phyloP scores from a whole-genome alignment of 1,140 invertebrate genomes.

The Sweltsa coloradensis region DNA sequence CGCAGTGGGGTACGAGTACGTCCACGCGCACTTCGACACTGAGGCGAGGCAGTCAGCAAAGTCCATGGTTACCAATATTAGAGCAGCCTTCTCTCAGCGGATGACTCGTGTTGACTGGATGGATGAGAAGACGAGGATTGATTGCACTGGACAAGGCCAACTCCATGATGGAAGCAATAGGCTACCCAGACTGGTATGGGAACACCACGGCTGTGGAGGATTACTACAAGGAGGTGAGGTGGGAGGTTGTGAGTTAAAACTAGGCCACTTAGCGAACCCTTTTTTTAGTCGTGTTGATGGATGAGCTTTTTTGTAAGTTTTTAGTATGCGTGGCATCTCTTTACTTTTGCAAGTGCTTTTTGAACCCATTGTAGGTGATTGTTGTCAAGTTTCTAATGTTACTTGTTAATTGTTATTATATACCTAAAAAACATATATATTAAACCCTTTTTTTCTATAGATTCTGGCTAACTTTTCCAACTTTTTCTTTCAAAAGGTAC shows the following conservation, averaged over 20 bases:
- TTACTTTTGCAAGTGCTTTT: too few relatives aligned
- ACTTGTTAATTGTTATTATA: too few relatives aligned
- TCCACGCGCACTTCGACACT: constrained; percentile 32
- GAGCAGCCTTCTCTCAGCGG: constrained; percentile 38
- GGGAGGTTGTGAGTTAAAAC: constrained; percentile 19
- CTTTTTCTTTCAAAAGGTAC: too few relatives aligned
- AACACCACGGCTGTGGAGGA: constrained; percentile 36
- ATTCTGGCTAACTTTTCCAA: too few relatives aligned
- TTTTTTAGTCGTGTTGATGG: too few relatives aligned
- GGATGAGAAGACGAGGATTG: constrained; percentile 38
- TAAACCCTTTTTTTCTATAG: too few relatives aligned
- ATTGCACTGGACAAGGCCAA: constrained; percentile 43
- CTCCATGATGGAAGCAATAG: constrained; percentile 47
- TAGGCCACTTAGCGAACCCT: too few relatives aligned
- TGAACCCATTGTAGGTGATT: too few relatives aligned
- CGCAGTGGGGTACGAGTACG: constrained; percentile 44
- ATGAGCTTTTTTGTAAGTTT: too few relatives aligned
- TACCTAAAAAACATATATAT: too few relatives aligned
- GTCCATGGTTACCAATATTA: constrained; percentile 43
- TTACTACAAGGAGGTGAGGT: constrained; percentile 29
- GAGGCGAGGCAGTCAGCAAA: constrained; percentile 21
- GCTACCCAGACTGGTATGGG: constrained; percentile 48
- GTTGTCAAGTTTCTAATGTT: too few relatives aligned
- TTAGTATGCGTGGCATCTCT: too few relatives aligned
- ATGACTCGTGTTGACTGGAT: constrained; percentile 46